These are phyloP conservation scores for Poeciliopsis presidionis DNA, from an alignment of 2,797 vertebrate species.

Conservation along the genomic window DNA sequence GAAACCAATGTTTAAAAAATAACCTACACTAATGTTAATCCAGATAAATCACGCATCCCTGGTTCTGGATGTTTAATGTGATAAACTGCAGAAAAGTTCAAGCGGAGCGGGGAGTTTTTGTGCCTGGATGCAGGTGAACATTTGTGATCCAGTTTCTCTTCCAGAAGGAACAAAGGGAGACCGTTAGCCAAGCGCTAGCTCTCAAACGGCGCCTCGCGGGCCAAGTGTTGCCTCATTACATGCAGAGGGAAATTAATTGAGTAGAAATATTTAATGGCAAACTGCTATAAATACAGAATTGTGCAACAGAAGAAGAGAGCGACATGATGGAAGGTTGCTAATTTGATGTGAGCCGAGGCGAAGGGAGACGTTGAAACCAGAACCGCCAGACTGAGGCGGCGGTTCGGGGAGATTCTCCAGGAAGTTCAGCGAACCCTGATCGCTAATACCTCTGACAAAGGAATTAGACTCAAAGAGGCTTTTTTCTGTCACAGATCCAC, in stretches of 20 bases:
- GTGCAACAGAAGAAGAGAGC: constrained; percentile 63
- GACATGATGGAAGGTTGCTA: constrained; percentile 62
- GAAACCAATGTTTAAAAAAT: neutral
- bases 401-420: constrained; percentile 53
- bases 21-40: neutral
- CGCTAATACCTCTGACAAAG: constrained; percentile 72
- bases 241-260: constrained; percentile 77
- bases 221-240: constrained; percentile 79
- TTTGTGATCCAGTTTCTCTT: constrained; percentile 61
- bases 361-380: constrained; percentile 22
- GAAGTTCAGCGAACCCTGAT: constrained; percentile 70
- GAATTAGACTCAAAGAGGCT: constrained; percentile 75
- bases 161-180: constrained; percentile 68
- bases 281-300: constrained; percentile 77
- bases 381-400: constrained; percentile 49
- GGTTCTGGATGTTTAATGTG: neutral
- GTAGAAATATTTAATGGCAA: constrained; percentile 82
- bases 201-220: constrained; percentile 72
- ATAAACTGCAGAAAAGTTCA: neutral
- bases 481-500: constrained; percentile 72
- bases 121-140: neutral
- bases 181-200: constrained; percentile 71
- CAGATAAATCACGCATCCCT: neutral
- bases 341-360: constrained; percentile 57
- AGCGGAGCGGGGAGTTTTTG: neutral